A percentile compares a stretch with the other conserved stretches of the same genome.
phyloP scores from a whole-genome alignment of 2,888 invertebrate species.

The Acleris laterana region DNA sequence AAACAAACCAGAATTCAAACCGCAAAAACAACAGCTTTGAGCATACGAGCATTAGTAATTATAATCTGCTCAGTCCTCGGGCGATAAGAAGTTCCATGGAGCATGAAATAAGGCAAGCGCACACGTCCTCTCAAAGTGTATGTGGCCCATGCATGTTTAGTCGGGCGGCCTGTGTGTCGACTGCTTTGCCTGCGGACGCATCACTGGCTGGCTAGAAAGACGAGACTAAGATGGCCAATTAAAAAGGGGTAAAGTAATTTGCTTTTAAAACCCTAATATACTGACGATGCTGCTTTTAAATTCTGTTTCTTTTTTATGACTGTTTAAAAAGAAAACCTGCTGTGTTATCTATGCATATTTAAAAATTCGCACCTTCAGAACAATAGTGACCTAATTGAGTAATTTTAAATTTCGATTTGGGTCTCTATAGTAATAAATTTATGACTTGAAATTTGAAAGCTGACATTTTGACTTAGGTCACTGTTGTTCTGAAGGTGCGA shows the following conservation, averaged over 20 bases:
- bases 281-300: not conserved
- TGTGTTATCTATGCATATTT: too few relatives aligned
- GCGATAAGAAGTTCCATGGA: conserved; percentile 80
- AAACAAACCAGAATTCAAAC: conserved; percentile 48
- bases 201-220: conserved; percentile 58
- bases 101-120: conserved; percentile 80
- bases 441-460: too few relatives aligned
- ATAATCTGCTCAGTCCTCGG: conserved; percentile 75
- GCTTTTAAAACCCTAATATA: not conserved
- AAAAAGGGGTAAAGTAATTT: conserved; percentile 19
- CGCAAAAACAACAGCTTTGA: conserved; percentile 60
- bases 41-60: conserved; percentile 78
- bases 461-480: too few relatives aligned
- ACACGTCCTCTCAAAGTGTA: conserved; percentile 56
- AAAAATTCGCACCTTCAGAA: too few relatives aligned
- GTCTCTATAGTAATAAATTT: too few relatives aligned
- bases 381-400: too few relatives aligned
- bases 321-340: too few relatives aligned
- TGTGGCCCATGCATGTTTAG: conserved; percentile 68
- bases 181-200: conserved; percentile 52
- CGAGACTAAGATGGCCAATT: conserved; percentile 39
- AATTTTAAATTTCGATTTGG: too few relatives aligned
- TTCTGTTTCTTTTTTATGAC: too few relatives aligned
- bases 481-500: too few relatives aligned
- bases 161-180: conserved; percentile 64